Evolutionary conservation across 1,140 invertebrate species (phyloP), one percentile per base, ranked within the genome.

Genomic region (Aphaenogaster rudis): DNA sequence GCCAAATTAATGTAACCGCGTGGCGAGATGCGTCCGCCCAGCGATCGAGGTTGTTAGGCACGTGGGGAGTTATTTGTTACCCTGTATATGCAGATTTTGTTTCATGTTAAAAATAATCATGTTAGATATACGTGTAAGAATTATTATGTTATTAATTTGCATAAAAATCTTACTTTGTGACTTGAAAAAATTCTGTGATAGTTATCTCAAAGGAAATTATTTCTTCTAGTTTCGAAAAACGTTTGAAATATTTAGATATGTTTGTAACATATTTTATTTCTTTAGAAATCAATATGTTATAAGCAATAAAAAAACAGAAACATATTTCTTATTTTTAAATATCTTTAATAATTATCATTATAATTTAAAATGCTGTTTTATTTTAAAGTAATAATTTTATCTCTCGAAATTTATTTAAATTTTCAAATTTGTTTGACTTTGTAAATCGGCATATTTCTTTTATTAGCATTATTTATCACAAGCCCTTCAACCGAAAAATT

Each of bases 381-480:
- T 57, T n/a, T 57, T 74, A 21, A 13, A 21, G 28, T 3, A 59
- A 21, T 21, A 76, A 39, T 57, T 59, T 59, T 15, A 28, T n/a
- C 1, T n/a, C 13, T 45, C 3, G 8, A 59, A 59, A 28, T 59
- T 54, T 17, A 8, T 59, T 9, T 11, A 17, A 76, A 76, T 2
- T 76, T 59, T 76, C n/a, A 76, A 59, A 59, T 59, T 17, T 42
- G n/a, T 76, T 59, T 76, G 36, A 57, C 5, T 21, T 57, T 17
- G 39, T 4, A 17, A 0, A 39, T 76, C 5, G 13, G 21, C 21
- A 6, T 21, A 76, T 3, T 59, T 72, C 33, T n/a, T 15, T 54
- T 72, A 28, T n/a, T n/a, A 39, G 28, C 33, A 15, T 72, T 2
- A 39, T 72, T 72, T 72, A 33, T 33, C 28, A 5, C 15, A 52